These are phyloP conservation scores for Caenorhabditis plicata DNA, from an alignment of 2,888 invertebrate species.

Conservation along the genomic window DNA sequence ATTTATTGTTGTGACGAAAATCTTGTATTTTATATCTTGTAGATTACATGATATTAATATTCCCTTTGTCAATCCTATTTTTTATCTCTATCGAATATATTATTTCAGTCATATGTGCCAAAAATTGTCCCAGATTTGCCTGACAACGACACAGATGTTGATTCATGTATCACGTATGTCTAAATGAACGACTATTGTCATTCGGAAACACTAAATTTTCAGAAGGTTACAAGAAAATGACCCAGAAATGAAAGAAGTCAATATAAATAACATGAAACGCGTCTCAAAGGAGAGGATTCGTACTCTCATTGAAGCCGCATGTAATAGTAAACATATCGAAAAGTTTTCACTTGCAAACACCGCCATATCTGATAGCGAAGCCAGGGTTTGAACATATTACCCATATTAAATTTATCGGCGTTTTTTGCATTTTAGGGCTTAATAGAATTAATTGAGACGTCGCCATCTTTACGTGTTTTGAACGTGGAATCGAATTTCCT, in stretches of 20 bases:
- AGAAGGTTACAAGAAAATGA: conserved; percentile 77
- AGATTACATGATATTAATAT: too few relatives aligned
- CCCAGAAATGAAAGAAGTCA: conserved; percentile 83
- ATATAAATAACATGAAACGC: conserved; percentile 99
- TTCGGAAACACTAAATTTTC: conserved; percentile 12
- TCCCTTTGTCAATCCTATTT: too few relatives aligned
- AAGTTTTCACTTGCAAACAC: conserved; percentile 89
- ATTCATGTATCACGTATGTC: conserved; percentile 81
- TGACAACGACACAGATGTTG: conserved; percentile 92
- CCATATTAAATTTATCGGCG: not conserved
- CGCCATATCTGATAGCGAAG: conserved; percentile 85
- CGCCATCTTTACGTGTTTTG: conserved; percentile 68
- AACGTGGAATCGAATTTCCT: conserved; percentile 90
- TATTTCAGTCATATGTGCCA: conserved; percentile 88
- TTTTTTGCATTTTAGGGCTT: conserved; percentile 47
- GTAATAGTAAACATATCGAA: conserved; percentile 86
- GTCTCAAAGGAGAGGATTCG: conserved; percentile 82
- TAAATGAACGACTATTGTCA: not conserved
- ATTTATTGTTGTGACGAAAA: too few relatives aligned
- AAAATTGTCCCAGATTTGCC: conserved; percentile 91
- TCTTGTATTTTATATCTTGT: too few relatives aligned
- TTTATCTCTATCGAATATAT: too few relatives aligned
- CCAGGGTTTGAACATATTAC: conserved; percentile 68
- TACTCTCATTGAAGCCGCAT: conserved; percentile 81
- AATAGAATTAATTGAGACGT: conserved; percentile 63